phyloP scores from a whole-genome alignment of 2,888 invertebrate species.

The Chymomyza fuscimana region DNA sequence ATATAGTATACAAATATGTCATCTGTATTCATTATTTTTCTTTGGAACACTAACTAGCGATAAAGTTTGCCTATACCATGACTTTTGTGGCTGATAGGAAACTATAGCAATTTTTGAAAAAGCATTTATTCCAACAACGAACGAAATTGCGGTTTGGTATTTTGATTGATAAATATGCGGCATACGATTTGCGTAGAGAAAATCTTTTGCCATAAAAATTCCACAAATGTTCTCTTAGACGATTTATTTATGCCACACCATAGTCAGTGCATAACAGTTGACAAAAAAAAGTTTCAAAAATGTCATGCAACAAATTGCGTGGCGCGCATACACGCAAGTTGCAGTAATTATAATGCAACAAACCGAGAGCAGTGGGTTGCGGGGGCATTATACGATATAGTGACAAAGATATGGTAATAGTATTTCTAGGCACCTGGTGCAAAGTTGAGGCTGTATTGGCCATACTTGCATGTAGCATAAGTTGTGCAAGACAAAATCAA shows the following conservation, averaged over 20 bases:
- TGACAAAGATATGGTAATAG: conserved; percentile 54
- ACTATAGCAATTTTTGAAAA: background rate
- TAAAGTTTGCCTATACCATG: background rate
- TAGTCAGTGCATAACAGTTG: conserved; percentile 10
- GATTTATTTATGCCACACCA: background rate
- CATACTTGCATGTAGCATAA: conserved; percentile 12
- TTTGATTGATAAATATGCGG: conserved; percentile 60
- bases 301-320: conserved; percentile 58
- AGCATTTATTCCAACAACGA: background rate
- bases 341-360: conserved; percentile 2
- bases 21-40: too few species aligned
- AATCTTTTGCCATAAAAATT: conserved; percentile 49
- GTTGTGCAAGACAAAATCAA: conserved; percentile 11
- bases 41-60: too few species aligned
- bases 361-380: background rate
- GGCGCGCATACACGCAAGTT: conserved; percentile 39
- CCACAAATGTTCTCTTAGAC: conserved; percentile 54
- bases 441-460: conserved; percentile 1
- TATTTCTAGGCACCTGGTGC: conserved; percentile 31
- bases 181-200: conserved; percentile 50
- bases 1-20: too few species aligned
- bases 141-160: conserved; percentile 8
- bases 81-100: background rate
- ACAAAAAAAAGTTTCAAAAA: conserved; percentile 39
- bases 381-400: background rate